Evolutionary conservation across 2,888 invertebrate genomes (phyloP).

Genomic region (Acleris literana): DNA sequence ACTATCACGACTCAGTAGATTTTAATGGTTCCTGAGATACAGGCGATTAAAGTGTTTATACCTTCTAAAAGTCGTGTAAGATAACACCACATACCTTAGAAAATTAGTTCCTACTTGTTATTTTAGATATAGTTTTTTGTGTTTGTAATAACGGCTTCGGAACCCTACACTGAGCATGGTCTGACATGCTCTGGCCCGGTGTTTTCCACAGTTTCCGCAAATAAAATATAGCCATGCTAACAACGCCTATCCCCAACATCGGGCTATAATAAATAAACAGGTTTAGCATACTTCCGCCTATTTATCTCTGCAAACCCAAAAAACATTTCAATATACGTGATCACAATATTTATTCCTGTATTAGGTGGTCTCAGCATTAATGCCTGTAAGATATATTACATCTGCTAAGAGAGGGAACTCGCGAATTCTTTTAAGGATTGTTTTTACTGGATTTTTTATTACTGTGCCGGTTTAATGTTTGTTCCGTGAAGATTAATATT

Average conservation of each 20-base stretch:
- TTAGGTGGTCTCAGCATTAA: constrained; percentile 38
- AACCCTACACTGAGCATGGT: too few relatives aligned
- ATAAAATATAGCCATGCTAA: not conserved
- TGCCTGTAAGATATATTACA: constrained; percentile 45
- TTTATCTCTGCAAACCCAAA: constrained; percentile 22
- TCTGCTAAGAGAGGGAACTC: constrained; percentile 43
- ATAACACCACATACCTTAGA: too few relatives aligned
- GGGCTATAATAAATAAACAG: constrained; percentile 20
- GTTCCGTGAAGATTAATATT: constrained; percentile 24
- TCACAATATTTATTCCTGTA: constrained; percentile 39
- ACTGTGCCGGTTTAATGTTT: constrained; percentile 16
- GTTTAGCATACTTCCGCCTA: constrained; percentile 25
- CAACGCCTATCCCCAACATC: not conserved
- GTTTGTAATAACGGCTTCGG: too few relatives aligned
- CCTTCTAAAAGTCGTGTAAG: too few relatives aligned
- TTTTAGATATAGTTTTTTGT: too few relatives aligned
- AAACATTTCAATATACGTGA: constrained; percentile 39
- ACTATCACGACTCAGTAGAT: too few relatives aligned
- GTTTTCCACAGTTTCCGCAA: not conserved
- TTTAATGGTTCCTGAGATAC: too few relatives aligned
- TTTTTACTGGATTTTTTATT: constrained; percentile 12
- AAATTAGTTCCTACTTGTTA: too few relatives aligned
- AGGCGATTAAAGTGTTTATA: too few relatives aligned
- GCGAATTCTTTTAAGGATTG: constrained; percentile 40
- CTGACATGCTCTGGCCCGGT: not conserved